These are phyloP conservation scores for Chydorus sphaericus DNA, from an alignment of 2,888 invertebrate genomes.

Conservation along the genomic window DNA sequence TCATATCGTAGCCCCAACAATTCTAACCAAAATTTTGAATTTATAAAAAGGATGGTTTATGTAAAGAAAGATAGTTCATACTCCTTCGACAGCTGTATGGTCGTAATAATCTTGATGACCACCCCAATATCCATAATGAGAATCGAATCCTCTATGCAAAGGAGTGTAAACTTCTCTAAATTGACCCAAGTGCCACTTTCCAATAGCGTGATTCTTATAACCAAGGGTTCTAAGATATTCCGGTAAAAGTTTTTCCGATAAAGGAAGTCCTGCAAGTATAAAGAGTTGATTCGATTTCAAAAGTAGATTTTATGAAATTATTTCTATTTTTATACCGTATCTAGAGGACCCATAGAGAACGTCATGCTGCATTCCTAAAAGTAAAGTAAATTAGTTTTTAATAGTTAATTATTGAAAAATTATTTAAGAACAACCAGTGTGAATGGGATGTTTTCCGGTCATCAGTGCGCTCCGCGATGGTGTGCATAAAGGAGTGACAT, in stretches of 20 bases:
- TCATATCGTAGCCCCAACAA: conserved; percentile 44
- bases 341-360: not conserved
- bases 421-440: conserved; percentile 51
- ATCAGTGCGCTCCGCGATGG: conserved; percentile 76
- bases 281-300: not conserved
- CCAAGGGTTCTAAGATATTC: conserved; percentile 65
- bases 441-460: conserved; percentile 85
- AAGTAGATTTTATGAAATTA: not conserved
- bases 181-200: conserved; percentile 74
- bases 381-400: not conserved
- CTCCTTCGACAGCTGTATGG: conserved; percentile 54
- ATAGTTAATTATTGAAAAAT: not conserved
- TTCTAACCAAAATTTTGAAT: not conserved
- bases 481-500: conserved; percentile 80
- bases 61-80: not conserved
- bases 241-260: conserved; percentile 64
- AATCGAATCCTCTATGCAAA: conserved; percentile 57
- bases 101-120: conserved; percentile 83
- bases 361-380: conserved; percentile 4
- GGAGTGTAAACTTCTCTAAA: conserved; percentile 60
- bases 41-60: not conserved
- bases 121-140: conserved; percentile 72
- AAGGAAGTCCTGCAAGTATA: conserved; percentile 37
- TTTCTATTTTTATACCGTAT: not conserved
- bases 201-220: conserved; percentile 68